Evolutionary conservation across 2,888 invertebrate species (phyloP).

Genomic region (Antheraea yamamai): DNA sequence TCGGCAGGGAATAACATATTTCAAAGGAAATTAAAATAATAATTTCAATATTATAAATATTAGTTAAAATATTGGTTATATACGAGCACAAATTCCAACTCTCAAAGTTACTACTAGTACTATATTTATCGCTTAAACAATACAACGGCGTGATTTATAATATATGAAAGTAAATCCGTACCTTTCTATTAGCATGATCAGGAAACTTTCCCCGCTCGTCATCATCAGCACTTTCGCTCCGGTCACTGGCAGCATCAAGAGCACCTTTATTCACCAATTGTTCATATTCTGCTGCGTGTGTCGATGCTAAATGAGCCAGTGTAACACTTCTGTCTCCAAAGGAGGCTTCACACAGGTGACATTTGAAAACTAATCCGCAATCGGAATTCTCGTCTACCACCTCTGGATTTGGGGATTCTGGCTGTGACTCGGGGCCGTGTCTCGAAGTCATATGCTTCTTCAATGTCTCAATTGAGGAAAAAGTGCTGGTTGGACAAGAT

Average conservation of each 20-base stretch:
- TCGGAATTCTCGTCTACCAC: conserved; percentile 57
- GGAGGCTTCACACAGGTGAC: conserved; percentile 95
- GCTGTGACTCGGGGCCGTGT: conserved; percentile 81
- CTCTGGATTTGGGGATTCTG: conserved; percentile 67
- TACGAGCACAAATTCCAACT: no score
- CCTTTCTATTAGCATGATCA: conserved; percentile 93
- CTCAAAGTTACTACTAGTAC: no score
- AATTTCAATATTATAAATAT: no score
- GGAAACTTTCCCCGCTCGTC: conserved; percentile 90
- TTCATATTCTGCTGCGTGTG: conserved; percentile 90
- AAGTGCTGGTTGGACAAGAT: conserved; percentile 91
- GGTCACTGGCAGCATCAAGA: conserved; percentile 79
- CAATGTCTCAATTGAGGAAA: conserved; percentile 89
- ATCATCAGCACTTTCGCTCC: conserved; percentile 85
- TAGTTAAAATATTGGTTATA: no score
- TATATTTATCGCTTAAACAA: background rate
- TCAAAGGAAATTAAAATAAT: no score
- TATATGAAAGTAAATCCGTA: conserved; percentile 41
- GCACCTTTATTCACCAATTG: conserved; percentile 92
- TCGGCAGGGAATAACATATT: no score
- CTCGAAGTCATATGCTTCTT: conserved; percentile 89
- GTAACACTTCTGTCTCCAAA: conserved; percentile 91
- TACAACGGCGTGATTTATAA: background rate
- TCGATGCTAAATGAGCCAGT: conserved; percentile 89
- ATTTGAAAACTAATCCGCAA: conserved; percentile 92